These are phyloP conservation scores for Mythimna impura DNA, from an alignment of 2,888 invertebrate species.

Conservation along the genomic window DNA sequence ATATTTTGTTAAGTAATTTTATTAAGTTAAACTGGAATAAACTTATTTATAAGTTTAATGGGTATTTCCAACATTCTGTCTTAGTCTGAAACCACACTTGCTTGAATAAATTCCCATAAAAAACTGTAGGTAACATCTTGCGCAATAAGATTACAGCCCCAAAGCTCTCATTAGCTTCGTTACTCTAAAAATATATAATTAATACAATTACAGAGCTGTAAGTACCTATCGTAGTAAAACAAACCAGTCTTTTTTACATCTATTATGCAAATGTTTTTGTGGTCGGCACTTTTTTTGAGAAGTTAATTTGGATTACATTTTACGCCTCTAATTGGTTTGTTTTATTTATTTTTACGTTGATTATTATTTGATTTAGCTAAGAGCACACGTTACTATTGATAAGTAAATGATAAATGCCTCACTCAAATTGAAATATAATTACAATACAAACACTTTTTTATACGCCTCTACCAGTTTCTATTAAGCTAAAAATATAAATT, in stretches of 20 bases:
- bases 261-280: conserved; percentile 32
- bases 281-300: conserved; percentile 17
- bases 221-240: conserved; percentile 9
- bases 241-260: conserved; percentile 23
- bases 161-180: conserved; percentile 8
- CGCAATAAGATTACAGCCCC: conserved; percentile 7
- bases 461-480: too few species aligned
- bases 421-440: background rate
- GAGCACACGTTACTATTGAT: background rate
- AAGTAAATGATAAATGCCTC: background rate
- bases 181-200: conserved; percentile 28
- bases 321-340: conserved; percentile 39
- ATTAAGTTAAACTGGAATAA: too few species aligned
- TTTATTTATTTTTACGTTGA: conserved; percentile 24
- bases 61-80: background rate
- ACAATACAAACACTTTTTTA: background rate
- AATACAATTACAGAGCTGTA: conserved; percentile 30
- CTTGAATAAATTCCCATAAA: background rate
- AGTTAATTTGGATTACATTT: conserved; percentile 33
- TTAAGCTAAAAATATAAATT: too few species aligned
- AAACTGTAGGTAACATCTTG: background rate
- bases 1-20: background rate
- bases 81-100: background rate
- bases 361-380: conserved; percentile 15
- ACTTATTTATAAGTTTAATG: too few species aligned